A percentile compares a stretch with the other conserved stretches of the same genome.
Evolutionary conservation across 2,888 invertebrate genomes (phyloP).

Genomic region (Myopa tessellatipennis): DNA sequence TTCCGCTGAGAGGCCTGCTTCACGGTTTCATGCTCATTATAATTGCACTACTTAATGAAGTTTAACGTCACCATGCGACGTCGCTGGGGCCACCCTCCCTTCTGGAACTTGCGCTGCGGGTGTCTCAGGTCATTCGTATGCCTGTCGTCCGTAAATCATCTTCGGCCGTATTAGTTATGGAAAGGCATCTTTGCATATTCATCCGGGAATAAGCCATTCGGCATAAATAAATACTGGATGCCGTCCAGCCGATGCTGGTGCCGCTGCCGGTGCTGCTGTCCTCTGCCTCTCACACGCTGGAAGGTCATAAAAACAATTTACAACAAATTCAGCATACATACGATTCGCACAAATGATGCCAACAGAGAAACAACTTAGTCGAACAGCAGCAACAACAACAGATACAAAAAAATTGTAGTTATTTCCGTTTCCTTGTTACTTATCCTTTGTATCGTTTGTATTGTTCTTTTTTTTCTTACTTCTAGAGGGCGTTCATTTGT

Average conservation of each 20-base stretch:
- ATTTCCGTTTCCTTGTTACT: conserved; percentile 30
- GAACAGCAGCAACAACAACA: background rate
- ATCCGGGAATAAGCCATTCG: conserved; percentile 59
- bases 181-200: conserved; percentile 61
- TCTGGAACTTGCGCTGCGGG: background rate
- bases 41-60: background rate
- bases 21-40: background rate
- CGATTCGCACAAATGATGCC: conserved; percentile 24
- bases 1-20: background rate
- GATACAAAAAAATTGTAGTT: conserved; percentile 2
- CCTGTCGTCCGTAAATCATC: conserved; percentile 64
- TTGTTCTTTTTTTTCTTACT: background rate
- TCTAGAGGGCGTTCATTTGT: conserved; percentile 28
- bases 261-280: background rate
- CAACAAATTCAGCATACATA: conserved; percentile 5
- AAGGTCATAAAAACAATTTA: conserved; percentile 32
- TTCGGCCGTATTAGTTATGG: conserved; percentile 62
- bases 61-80: background rate
- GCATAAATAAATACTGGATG: background rate
- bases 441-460: too few relatives aligned
- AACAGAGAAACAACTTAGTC: background rate
- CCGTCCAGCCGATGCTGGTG: background rate
- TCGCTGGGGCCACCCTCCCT: background rate
- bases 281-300: background rate
- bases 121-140: conserved; percentile 8